phyloP scores from a whole-genome alignment of 2,797 vertebrate species.

The Siniperca scherzeri region DNA sequence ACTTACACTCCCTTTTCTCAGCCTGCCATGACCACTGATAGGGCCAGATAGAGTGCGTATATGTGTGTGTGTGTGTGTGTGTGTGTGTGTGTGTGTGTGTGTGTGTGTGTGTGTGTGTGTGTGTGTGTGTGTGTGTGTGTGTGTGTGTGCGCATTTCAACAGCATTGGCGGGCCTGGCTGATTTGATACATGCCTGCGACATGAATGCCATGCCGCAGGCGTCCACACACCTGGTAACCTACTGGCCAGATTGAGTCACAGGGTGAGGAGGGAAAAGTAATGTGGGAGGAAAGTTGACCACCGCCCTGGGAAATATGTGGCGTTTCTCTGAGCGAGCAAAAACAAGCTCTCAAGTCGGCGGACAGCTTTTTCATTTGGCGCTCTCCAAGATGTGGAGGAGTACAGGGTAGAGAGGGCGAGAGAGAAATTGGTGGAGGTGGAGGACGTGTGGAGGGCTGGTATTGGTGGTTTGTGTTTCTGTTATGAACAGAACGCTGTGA shows the following conservation, averaged over 20 bases:
- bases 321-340: conserved; percentile 57
- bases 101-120: conserved; percentile 12
- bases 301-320: conserved; percentile 79
- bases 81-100: conserved; percentile 18
- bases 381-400: conserved; percentile 54
- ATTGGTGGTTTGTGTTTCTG: conserved; percentile 55
- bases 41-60: conserved; percentile 5
- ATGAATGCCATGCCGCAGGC: conserved; percentile 54
- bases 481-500: conserved; percentile 66
- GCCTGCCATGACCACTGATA: conserved; percentile 36
- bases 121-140: conserved; percentile 20
- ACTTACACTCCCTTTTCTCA: conserved; percentile 39
- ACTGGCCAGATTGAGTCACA: conserved; percentile 51
- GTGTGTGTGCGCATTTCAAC: conserved; percentile 20
- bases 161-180: conserved; percentile 27
- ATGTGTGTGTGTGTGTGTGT: conserved; percentile 17
- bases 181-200: conserved; percentile 61
- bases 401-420: background rate
- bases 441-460: background rate
- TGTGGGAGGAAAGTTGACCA: conserved; percentile 69
- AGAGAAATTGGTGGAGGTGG: conserved; percentile 40
- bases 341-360: conserved; percentile 61
- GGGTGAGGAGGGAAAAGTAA: conserved; percentile 38
- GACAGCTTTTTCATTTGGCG: conserved; percentile 76
- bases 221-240: conserved; percentile 41